Base-by-base conservation (phyloP, 2,797 vertebrate genomes). In the Bothrops alternatus region DNA sequence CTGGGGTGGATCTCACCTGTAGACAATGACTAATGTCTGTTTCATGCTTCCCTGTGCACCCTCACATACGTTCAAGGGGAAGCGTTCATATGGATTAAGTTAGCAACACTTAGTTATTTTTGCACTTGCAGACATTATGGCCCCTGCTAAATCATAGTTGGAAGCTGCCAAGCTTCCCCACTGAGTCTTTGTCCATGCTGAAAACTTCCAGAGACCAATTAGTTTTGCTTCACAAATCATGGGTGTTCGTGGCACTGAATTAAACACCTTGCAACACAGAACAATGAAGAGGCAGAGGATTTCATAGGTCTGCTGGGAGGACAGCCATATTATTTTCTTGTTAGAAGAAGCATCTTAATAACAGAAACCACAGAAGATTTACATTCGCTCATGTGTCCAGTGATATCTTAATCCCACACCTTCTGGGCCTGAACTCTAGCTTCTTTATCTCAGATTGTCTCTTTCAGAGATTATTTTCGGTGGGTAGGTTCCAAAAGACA, bases 191-290 rank as follows among this genome's bases (percentile, higher is more conserved):
- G 97, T 98, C 97, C 97, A 98, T 98, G 97, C 96, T 96, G 95
- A 95, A 97, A 96, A 96, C 97, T 98, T 98, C 97, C 97, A 98
- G 92, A 92, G 97, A 97, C 93, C 96, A 96, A 98, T 98, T 98
- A 98, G 98, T 97, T 95, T 97, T 98, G 98, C 98, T 97, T 97
- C 98, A 98, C 98, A 98, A 98, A 98, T 98, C 98, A 98, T 93
- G 53, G 63, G 94, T 60, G 94, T 97, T 97, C 96, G 94, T 95
- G 18, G 87, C 96, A 94, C 95, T 94, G 96, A 97, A 96, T 93
- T 91, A 97, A 97, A 97, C 95, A 97, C 96, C 94, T 97, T 95
- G 96, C 96, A 82, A 97, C 97, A 95, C 93, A 97, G 95, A 94
- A 94, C 94, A 95, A 96, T 95, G 93, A 95, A 96, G 95, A 95